Evolutionary conservation across 2,888 invertebrate genomes (phyloP), one percentile per base, ranked within the genome.

Genomic region (Xestia xanthographa): DNA sequence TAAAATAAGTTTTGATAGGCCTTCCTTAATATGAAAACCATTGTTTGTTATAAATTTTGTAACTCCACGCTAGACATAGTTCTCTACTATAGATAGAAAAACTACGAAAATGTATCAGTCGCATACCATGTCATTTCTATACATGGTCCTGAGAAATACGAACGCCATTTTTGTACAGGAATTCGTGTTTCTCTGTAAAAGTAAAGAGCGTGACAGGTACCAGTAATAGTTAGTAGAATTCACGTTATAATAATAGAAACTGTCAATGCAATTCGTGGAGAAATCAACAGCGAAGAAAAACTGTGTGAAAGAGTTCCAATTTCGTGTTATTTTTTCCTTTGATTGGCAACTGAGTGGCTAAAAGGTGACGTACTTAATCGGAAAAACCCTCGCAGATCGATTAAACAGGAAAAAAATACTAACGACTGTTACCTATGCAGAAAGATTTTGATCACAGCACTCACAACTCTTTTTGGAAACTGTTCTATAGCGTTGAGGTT

Each of bases 131-230:
- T 38, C 34, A 58, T 58, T 63, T 76, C 81, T 63, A 67, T 84
- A 81, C 58, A 70, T 67, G 76, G 70, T 62, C 45, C 41, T n/a
- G 48, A 74, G 50, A 79, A 63, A 84, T 75, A 75, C 53, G 20
- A 58, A 50, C 66, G n/a, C 58, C 66, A 65, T 81, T 63, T 82
- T 70, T 80, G 60, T 69, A 38, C 38, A 45, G 56, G 65, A 77
- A 82, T 85, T 82, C 56, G 45, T 83, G 41, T 82, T 48, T 80
- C 41, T 80, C 50, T 50, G 60, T 63, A 63, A 72, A 84, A 67
- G 22, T 74, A 43, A 70, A 72, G 69, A 84, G 75, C 70, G 70
- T 81, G 77, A 56, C 77, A 85, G 72, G 29, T 71, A 45, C 41
- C 48, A 45, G 26, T 66, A 41, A 38, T 38, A 45, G 29, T 65